Evolutionary conservation across 1,140 invertebrate genomes (phyloP).

Genomic region (Zelostemma sp.): DNA sequence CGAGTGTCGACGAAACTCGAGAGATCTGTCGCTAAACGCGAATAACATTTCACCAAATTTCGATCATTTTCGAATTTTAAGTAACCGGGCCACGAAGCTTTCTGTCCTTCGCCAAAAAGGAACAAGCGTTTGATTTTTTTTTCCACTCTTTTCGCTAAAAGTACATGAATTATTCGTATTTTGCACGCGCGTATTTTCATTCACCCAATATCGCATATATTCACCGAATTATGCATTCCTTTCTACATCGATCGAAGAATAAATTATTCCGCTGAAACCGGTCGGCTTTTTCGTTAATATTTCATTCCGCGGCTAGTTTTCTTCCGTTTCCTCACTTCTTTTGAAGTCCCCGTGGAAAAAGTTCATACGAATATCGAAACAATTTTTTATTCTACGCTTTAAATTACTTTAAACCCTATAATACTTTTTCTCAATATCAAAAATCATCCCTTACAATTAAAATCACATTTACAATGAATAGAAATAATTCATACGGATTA

Average conservation of each 20-base stretch:
- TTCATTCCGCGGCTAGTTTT: too few species aligned
- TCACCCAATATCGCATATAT: background rate
- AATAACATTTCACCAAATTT: background rate
- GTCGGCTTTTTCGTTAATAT: too few species aligned
- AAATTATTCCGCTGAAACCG: background rate
- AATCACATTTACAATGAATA: too few species aligned
- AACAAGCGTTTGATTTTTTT: too few species aligned
- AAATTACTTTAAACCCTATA: background rate
- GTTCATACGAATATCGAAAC: too few species aligned
- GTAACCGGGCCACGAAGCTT: background rate
- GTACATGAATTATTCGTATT: background rate
- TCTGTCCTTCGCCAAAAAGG: too few species aligned
- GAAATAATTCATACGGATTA: background rate
- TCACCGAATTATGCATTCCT: background rate
- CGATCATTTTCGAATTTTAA: background rate
- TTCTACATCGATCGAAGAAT: background rate
- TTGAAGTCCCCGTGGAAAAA: too few species aligned
- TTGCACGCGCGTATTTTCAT: background rate
- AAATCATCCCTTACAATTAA: background rate
- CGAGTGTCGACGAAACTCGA: constrained; percentile 4
- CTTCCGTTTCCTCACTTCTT: too few species aligned
- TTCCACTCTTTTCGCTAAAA: too few species aligned
- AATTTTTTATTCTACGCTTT: too few species aligned
- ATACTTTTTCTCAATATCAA: background rate
- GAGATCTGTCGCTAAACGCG: background rate